Evolutionary conservation across 2,888 invertebrate genomes (phyloP).

Genomic region (Smittia aterrima): DNA sequence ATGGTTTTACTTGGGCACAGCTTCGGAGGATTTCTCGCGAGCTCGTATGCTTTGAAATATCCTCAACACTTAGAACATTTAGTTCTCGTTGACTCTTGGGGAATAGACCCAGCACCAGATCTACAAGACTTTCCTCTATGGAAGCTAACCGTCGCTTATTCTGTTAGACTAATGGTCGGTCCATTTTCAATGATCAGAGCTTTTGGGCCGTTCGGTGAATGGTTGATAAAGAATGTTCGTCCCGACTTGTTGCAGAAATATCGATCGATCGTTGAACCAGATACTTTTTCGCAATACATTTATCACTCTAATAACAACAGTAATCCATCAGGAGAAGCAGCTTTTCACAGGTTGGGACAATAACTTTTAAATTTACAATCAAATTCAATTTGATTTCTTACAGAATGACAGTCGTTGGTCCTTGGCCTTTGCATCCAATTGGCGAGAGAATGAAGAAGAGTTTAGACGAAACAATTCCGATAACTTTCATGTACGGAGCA

Average conservation of each 20-base stretch:
- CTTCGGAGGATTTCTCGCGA: constrained; percentile 89
- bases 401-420: constrained; percentile 21
- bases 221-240: constrained; percentile 21
- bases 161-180: constrained; percentile 23
- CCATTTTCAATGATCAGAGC: constrained; percentile 19
- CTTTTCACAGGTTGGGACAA: constrained; percentile 1
- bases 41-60: constrained; percentile 83
- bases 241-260: constrained; percentile 28
- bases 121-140: constrained; percentile 10
- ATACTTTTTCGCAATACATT: not conserved
- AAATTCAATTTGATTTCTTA: too few species aligned
- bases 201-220: constrained; percentile 26
- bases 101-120: constrained; percentile 64
- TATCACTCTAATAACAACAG: constrained; percentile 26
- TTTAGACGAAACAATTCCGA: not conserved
- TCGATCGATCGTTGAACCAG: not conserved
- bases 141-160: constrained; percentile 29
- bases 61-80: constrained; percentile 87
- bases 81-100: constrained; percentile 93
- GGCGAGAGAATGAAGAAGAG: constrained; percentile 27
- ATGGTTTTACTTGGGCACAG: constrained; percentile 92
- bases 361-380: not conserved
- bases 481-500: constrained; percentile 32
- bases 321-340: not conserved
- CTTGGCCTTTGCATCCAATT: constrained; percentile 31